phyloP scores from a whole-genome alignment of 2,797 vertebrate genomes.

The Iguana delicatissima region DNA sequence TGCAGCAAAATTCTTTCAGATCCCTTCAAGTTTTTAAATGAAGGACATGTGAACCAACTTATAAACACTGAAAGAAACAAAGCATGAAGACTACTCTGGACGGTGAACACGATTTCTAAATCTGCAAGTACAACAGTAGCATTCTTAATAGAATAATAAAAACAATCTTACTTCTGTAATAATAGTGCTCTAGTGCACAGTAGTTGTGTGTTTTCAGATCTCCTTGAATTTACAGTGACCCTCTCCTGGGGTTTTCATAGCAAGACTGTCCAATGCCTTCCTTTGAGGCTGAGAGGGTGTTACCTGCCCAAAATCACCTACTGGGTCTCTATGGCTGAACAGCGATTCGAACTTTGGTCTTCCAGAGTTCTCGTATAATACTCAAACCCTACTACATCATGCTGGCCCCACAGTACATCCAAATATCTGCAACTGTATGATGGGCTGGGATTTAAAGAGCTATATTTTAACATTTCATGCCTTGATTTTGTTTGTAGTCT shows the following conservation, averaged over 20 bases:
- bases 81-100: neutral
- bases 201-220: neutral
- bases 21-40: neutral
- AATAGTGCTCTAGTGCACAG: neutral
- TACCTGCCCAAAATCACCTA: no score
- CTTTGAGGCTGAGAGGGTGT: no score
- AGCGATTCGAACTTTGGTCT: no score
- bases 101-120: neutral
- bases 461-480: neutral
- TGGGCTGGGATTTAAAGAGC: neutral
- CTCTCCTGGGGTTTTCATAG: no score
- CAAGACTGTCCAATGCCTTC: no score
- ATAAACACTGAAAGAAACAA: neutral
- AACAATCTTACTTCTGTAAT: neutral
- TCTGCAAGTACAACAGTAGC: neutral
- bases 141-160: slow-evolving; percentile 1
- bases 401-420: neutral
- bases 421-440: neutral
- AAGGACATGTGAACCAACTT: neutral
- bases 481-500: neutral
- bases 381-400: no score
- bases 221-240: no score
- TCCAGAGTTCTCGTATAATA: no score
- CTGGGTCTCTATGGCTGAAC: no score
- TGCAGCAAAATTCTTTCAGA: no score